Conservation (phyloP, 2,113 vertebrate genomes). For the Boleophthalmus pectinirostris region DNA sequence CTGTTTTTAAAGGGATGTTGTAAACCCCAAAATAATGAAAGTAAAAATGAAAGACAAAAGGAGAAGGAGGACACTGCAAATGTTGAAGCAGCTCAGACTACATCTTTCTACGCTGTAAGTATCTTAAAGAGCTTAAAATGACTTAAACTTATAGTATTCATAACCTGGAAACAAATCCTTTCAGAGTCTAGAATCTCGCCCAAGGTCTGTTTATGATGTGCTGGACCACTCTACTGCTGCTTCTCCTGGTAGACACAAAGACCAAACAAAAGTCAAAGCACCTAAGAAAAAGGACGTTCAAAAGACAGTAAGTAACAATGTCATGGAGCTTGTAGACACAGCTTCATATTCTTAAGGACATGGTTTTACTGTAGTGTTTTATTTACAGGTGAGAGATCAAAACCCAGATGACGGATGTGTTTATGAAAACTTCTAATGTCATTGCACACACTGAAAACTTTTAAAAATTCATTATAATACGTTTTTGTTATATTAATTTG, state of each 20-base stretch:
- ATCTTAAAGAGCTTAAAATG: not conserved
- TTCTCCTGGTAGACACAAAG: not conserved
- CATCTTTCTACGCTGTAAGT: slow-evolving; percentile 67
- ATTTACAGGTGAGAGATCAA: slow-evolving; percentile 45
- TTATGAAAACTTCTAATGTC: slow-evolving; percentile 72
- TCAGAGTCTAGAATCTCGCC: slow-evolving; percentile 63
- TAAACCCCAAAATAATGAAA: not conserved
- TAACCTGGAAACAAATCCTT: slow-evolving; percentile 23
- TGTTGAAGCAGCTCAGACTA: slow-evolving; percentile 19
- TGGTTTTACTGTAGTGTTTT: slow-evolving; percentile 1
- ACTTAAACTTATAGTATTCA: not conserved
- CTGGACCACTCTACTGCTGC: slow-evolving; percentile 44
- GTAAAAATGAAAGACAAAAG: slow-evolving; percentile 1
- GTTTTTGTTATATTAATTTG: too few relatives aligned
- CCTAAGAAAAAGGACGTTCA: slow-evolving; percentile 5
- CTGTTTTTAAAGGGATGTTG: not conserved
- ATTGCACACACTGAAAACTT: not conserved
- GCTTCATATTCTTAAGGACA: not conserved
- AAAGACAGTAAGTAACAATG: slow-evolving; percentile 40
- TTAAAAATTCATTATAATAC: too few relatives aligned
- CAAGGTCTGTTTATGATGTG: slow-evolving; percentile 73
- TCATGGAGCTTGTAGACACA: not conserved
- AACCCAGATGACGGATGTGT: slow-evolving; percentile 57
- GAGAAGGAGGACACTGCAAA: slow-evolving; percentile 2
- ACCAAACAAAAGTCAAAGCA: slow-evolving; percentile 11